Base-by-base conservation (phyloP, 2,113 vertebrate genomes). In the Oncorhynchus mykiss region DNA sequence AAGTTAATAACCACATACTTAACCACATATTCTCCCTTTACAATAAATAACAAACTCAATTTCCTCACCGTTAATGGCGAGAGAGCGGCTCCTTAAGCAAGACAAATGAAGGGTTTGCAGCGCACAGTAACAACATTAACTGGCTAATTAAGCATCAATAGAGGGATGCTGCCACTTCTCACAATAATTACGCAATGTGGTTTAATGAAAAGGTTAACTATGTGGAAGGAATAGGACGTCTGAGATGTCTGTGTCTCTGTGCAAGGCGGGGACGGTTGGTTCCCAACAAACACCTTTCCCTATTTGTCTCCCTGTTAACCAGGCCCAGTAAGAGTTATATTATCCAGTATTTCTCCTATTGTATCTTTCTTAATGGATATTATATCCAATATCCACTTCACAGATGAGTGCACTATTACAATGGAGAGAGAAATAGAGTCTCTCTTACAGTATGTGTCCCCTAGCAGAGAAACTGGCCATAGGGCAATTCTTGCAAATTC, bases 81-180 rank as follows among this genome's bases (percentile, higher is more conserved):
- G 78, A 88, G 86, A 86, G 85, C 85, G 77, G 83, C 89, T 93
- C 83, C 87, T 94, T 93, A 93, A 92, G 91, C 86, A 93, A 93
- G 93, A 93, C 91, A 93, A 93, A 93, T 93, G 92, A 91, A 90
- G 84, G 90, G 90, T 92, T 91, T 91, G 91, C 85, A 82, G 91
- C 88, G 80, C 76, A 81, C 88, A 85, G 89, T 93, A 94, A 94
- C 91, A 92, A 92, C 91, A 93, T 93, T 94, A 93, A 88, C 91
- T 92, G 92, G 91, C 89, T 93, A 94, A 94, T 94, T 94, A 93
- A 92, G 93, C 91, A 91, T 92, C 91, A 93, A 90, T 87, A 80
- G 88, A 87, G 88, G 89, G 89, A 93, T 86, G 91, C 89, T 65
- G 76, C 78, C 64, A 86, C 90, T 82, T 80, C 80, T 71, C 74